Evolutionary conservation across 1,140 invertebrate species (phyloP).

Genomic region (Listronotus oregonensis): DNA sequence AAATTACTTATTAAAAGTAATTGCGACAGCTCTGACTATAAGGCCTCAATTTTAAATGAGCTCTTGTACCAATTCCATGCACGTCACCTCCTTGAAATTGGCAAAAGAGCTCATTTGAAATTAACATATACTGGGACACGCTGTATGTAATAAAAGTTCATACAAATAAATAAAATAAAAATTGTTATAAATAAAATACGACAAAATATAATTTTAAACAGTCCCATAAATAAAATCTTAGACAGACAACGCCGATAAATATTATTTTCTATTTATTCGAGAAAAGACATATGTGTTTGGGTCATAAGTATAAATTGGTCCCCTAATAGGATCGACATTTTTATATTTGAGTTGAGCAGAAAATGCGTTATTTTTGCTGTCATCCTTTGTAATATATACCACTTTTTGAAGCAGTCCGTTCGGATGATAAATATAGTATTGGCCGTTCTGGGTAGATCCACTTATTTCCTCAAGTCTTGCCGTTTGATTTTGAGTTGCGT

Average conservation of each 20-base stretch:
- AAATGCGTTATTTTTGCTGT: conserved; percentile 62
- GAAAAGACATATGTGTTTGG: conserved; percentile 49
- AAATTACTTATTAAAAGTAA: too few species aligned
- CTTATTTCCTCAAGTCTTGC: conserved; percentile 34
- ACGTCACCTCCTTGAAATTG: too few species aligned
- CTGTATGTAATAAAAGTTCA: too few species aligned
- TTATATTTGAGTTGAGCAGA: conserved; percentile 60
- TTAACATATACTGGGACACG: too few species aligned
- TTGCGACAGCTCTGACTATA: too few species aligned
- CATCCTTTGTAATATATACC: conserved; percentile 59
- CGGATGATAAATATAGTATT: conserved; percentile 62
- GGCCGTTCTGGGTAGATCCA: conserved; percentile 46
- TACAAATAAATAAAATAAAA: too few species aligned
- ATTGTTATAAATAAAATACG: too few species aligned
- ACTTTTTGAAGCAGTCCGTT: conserved; percentile 60
- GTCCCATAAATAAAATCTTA: too few species aligned
- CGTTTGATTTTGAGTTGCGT: conserved; percentile 26
- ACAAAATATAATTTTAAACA: too few species aligned
- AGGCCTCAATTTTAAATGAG: too few species aligned
- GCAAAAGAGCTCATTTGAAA: too few species aligned
- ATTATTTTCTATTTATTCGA: conserved; percentile 22
- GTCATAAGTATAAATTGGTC: conserved; percentile 61
- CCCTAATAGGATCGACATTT: conserved; percentile 61
- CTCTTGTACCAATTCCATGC: too few species aligned
- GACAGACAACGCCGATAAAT: background rate